Conservation (phyloP, 2,113 vertebrate genomes). For the Syngnathus floridae region DNA sequence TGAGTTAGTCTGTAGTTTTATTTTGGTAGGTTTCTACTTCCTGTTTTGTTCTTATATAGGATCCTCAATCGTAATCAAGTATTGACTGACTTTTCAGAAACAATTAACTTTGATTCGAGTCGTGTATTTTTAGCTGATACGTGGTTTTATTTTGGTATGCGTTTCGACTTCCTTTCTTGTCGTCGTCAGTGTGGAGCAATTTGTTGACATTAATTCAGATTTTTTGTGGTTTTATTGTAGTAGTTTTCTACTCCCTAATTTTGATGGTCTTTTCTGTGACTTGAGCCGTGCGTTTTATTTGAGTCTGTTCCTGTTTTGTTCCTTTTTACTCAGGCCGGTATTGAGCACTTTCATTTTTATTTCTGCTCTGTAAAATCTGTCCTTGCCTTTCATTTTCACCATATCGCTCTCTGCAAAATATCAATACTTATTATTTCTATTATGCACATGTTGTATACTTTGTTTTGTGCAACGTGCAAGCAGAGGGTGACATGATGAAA, state of each 20-base stretch:
- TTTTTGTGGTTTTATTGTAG: neutral
- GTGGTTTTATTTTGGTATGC: neutral
- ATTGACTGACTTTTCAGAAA: neutral
- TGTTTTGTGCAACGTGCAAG: constrained; percentile 34
- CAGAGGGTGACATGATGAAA: constrained; percentile 70
- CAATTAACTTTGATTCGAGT: neutral
- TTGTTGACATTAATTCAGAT: neutral
- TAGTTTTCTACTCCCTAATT: neutral
- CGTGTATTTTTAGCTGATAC: neutral
- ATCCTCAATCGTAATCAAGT: neutral
- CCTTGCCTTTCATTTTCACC: neutral
- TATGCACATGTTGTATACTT: neutral
- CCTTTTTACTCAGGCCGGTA: neutral
- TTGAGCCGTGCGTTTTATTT: neutral
- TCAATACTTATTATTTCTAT: neutral
- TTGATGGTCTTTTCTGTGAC: neutral
- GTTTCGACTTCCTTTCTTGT: neutral
- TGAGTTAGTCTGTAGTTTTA: neutral
- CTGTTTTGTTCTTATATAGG: neutral
- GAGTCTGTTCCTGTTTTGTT: neutral
- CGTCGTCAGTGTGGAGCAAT: neutral
- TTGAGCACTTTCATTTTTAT: neutral
- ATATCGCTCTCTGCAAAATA: neutral
- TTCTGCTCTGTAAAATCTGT: neutral
- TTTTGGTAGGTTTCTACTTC: neutral